Evolutionary conservation across 2,888 invertebrate species (phyloP).

Genomic region (Matsumyia berberina): DNA sequence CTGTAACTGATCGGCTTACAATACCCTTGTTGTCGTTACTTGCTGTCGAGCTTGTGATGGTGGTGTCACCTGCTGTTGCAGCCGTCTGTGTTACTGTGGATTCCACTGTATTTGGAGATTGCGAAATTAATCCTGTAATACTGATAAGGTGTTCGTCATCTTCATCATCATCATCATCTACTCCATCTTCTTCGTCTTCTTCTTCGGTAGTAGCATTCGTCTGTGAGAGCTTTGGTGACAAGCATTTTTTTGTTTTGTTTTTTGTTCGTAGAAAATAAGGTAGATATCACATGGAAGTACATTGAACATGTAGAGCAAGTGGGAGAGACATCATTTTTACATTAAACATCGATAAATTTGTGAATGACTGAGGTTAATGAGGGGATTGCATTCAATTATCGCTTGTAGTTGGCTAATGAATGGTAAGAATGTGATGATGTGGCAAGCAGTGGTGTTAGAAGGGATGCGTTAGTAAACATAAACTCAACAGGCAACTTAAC

Average conservation of each 20-base stretch:
- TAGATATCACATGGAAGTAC: conserved; percentile 48
- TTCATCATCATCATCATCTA: conserved; percentile 15
- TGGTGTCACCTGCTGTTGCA: conserved; percentile 20
- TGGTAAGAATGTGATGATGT: background rate
- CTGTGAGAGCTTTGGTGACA: conserved; percentile 44
- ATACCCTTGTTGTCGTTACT: conserved; percentile 66
- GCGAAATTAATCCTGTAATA: conserved; percentile 57
- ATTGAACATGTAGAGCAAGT: conserved; percentile 62
- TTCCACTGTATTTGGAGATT: conserved; percentile 32
- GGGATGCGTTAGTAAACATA: conserved; percentile 18
- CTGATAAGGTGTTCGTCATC: conserved; percentile 65
- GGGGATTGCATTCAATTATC: conserved; percentile 23
- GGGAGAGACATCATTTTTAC: conserved; percentile 65
- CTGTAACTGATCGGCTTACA: conserved; percentile 65
- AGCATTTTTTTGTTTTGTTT: background rate
- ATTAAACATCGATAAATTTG: conserved; percentile 48
- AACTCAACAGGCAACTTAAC: background rate
- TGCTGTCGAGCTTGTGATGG: conserved; percentile 34
- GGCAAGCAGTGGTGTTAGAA: conserved; percentile 1
- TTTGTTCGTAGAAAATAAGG: conserved; percentile 20
- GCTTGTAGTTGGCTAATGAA: conserved; percentile 39
- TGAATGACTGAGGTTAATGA: conserved; percentile 49
- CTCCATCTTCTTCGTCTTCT: conserved; percentile 26
- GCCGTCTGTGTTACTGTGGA: conserved; percentile 24
- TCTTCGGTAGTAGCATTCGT: conserved; percentile 52